Evolutionary conservation across 2,113 vertebrate species (phyloP).

Genomic region (Ammospiza nelsoni): DNA sequence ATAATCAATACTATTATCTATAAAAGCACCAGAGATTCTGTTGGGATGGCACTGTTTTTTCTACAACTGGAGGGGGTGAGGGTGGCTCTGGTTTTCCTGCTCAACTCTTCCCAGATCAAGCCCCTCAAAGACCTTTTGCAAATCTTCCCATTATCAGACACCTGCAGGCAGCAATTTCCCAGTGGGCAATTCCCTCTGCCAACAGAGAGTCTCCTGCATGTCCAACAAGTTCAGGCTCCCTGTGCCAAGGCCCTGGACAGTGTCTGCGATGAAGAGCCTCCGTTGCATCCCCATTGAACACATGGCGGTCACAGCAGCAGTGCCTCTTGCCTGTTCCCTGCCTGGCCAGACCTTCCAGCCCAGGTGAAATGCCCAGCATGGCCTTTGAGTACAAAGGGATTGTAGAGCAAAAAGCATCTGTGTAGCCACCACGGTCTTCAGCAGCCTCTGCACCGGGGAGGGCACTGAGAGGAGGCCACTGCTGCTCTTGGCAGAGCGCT

Average conservation of each 20-base stretch:
- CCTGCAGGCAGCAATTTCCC: neutral
- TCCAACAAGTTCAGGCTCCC: neutral
- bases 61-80: no score
- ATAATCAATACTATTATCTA: no score
- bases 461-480: neutral
- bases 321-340: neutral
- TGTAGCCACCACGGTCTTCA: neutral
- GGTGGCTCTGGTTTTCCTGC: no score
- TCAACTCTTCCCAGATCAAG: no score
- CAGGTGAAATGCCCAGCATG: neutral
- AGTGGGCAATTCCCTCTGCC: neutral
- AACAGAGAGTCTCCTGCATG: neutral
- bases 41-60: no score
- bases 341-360: neutral
- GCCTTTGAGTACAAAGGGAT: neutral
- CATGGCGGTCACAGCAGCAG: neutral
- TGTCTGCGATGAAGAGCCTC: neutral
- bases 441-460: neutral
- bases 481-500: neutral
- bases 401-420: neutral
- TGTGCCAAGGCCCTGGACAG: neutral
- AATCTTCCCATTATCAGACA: no score
- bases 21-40: no score
- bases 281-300: neutral
- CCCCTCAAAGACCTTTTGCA: no score